Evolutionary conservation across 2,113 vertebrate species (phyloP), one percentile per base, ranked within the genome.

Genomic region (Ceyx margarethae): DNA sequence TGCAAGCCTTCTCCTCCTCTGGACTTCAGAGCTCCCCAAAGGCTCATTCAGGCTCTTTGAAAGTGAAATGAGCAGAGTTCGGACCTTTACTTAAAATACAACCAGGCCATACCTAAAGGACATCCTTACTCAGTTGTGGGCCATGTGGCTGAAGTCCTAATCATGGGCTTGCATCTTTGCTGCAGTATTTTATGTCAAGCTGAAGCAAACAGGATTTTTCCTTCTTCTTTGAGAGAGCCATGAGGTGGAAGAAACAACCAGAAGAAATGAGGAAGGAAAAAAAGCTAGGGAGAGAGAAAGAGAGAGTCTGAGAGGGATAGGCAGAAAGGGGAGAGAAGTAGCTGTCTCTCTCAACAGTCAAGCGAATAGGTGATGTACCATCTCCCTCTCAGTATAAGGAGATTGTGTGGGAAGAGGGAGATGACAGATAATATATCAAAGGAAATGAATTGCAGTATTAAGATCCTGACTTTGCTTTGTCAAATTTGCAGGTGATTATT

Each of bases 341-440:
- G 40, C 61, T 89, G 75, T 76, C 51, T 87, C 51, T 78, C 73
- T 89, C 79, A 81, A 16, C 60, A 85, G 48, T 80, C 89, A 78
- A 51, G 81, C 79, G 64, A 94, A 73, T 57, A 67, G 81, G 51
- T 77, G 81, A 90, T 43, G 68, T 90, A 89, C 84, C 81, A 78
- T 90, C 79, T 91, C 65, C 26, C 8, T 89, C 72, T 91, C 85
- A 78, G 57, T 6, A 85, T 89, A 87, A 95, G 91, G 61, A 86
- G 31, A 7, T 61, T 96, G 85, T 95, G 94, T 91, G 85, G 89
- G 95, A 95, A 93, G 68, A 19, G 61, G 72, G 75, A 91, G 78
- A 77, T 92, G 91, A 94, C 91, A 96, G 92, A 95, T 61, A 83
- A 93, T 57, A 75, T 94, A 96, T 96, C 92, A 94, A 93, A 96